Conservation (phyloP, 1,140 invertebrate genomes). For the Ceratina australensis region DNA sequence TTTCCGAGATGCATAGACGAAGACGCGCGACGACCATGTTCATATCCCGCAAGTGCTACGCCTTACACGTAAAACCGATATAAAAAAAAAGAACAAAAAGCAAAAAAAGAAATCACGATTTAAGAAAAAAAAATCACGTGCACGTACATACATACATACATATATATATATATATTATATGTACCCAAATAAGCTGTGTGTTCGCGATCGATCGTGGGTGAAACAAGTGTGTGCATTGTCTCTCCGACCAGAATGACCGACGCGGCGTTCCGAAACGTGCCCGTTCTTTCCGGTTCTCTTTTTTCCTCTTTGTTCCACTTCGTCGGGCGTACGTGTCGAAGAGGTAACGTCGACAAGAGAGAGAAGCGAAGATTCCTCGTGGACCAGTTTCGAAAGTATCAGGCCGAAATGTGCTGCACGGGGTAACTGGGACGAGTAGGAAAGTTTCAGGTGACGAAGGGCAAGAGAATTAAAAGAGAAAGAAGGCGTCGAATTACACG, state of each 20-base stretch:
- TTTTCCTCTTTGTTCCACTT: neutral
- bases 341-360: neutral
- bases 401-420: too few species aligned
- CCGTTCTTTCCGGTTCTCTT: neutral
- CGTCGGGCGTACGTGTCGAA: neutral
- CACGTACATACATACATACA: neutral
- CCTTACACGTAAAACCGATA: conserved; percentile 46
- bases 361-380: neutral
- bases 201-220: conserved; percentile 22
- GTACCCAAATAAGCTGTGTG: conserved; percentile 12
- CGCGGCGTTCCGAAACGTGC: neutral
- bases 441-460: conserved; percentile 5
- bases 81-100: conserved; percentile 27
- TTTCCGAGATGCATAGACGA: neutral
- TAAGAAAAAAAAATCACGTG: conserved; percentile 10
- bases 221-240: neutral
- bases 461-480: too few species aligned
- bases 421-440: conserved; percentile 15
- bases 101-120: too few species aligned
- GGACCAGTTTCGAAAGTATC: neutral
- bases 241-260: neutral
- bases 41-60: conserved; percentile 64
- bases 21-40: conserved; percentile 43
- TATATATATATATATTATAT: too few species aligned
- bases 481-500: conserved; percentile 7